A percentile compares a stretch with the other conserved stretches of the same genome.
Conservation (phyloP, 2,113 vertebrate species). For the Cephalopholis sonnerati region DNA sequence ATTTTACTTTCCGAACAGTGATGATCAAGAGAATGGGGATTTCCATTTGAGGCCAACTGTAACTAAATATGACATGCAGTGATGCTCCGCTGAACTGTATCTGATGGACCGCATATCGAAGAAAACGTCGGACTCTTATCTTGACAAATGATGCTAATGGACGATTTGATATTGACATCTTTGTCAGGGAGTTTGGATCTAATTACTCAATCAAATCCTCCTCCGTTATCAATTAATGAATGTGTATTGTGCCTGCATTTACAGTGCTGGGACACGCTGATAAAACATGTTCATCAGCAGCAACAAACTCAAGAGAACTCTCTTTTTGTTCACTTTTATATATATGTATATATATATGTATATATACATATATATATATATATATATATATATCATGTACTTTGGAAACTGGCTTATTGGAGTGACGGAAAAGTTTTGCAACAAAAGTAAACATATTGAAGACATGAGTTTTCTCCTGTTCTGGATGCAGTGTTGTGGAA, state of each 20-base stretch:
- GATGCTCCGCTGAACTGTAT: constrained; percentile 16
- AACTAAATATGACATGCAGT: constrained; percentile 16
- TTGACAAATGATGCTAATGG: constrained; percentile 21
- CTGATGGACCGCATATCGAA: constrained; percentile 44
- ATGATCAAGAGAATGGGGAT: neutral
- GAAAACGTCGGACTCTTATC: constrained; percentile 7
- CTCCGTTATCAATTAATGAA: constrained; percentile 72
- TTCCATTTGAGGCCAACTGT: constrained; percentile 6
- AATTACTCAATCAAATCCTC: constrained; percentile 53
- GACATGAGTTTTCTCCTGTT: constrained; percentile 30
- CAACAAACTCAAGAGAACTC: constrained; percentile 35
- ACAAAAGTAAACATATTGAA: constrained; percentile 22
- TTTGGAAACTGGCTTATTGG: constrained; percentile 42
- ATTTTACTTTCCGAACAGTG: neutral
- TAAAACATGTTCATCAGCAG: constrained; percentile 44
- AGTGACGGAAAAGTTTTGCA: constrained; percentile 40
- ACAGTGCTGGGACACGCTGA: constrained; percentile 50
- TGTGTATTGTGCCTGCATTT: constrained; percentile 78
- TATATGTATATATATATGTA: neutral
- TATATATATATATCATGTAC: constrained; percentile 24
- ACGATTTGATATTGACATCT: constrained; percentile 43
- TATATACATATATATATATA: neutral
- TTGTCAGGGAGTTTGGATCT: constrained; percentile 52
- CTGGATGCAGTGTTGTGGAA: constrained; percentile 25
- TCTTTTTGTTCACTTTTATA: constrained; percentile 55